These are phyloP conservation scores for Psophia crepitans DNA, from an alignment of 2,113 vertebrate genomes.

Conservation along the genomic window DNA sequence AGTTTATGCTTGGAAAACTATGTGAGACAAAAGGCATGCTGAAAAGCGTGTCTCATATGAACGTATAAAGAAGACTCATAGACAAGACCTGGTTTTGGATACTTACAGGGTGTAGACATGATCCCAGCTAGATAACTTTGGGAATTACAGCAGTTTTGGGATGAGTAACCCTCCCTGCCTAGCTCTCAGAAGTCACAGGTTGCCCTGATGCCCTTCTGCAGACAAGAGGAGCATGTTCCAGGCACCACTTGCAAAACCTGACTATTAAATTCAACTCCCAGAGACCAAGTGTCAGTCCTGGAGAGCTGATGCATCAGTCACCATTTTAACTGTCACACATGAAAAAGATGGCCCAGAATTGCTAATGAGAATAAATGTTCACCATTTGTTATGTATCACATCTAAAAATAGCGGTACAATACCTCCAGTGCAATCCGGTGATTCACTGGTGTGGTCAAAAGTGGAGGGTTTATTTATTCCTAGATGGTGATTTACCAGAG, in stretches of 20 bases:
- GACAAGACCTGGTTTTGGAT: background rate
- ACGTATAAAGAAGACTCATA: background rate
- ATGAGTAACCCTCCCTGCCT: background rate
- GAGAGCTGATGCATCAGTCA: background rate
- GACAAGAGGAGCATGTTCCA: background rate
- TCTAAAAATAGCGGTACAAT: background rate
- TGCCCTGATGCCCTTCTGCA: background rate
- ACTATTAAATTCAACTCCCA: background rate
- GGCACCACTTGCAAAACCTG: background rate
- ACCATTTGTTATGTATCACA: background rate
- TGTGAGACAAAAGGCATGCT: accelerated
- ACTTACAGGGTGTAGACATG: background rate
- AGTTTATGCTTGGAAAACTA: background rate
- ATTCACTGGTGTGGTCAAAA: background rate
- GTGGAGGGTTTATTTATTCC: background rate
- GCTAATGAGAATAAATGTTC: background rate
- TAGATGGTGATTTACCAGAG: background rate
- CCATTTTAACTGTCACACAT: background rate
- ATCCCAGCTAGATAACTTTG: background rate
- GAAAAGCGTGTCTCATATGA: background rate
- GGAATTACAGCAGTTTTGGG: background rate
- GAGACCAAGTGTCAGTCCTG: background rate
- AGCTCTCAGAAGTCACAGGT: background rate
- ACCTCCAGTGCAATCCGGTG: background rate
- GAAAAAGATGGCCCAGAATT: background rate